Percentiles rank a stretch among this genome's conserved stretches.
Evolutionary conservation across 2,888 invertebrate species (phyloP).

Genomic region (Pimpla rufipes): DNA sequence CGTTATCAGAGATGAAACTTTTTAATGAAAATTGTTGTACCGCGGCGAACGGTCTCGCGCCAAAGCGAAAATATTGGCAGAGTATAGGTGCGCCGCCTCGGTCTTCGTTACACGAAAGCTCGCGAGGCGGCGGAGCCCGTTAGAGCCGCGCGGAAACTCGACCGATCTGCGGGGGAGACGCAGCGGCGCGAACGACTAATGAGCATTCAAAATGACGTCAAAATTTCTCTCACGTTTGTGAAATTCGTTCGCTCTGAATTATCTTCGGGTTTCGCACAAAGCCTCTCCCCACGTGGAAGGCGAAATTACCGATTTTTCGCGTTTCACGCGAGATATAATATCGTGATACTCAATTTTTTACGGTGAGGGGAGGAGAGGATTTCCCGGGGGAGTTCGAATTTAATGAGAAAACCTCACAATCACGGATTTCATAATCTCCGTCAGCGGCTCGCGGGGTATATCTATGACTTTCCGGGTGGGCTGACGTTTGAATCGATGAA

Average conservation of each 20-base stretch:
- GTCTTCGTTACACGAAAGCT: constrained; percentile 5
- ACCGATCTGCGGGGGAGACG: background rate
- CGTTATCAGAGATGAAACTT: constrained; percentile 63
- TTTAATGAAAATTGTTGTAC: constrained; percentile 71
- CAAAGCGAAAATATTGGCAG: constrained; percentile 32
- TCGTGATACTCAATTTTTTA: background rate
- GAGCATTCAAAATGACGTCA: background rate
- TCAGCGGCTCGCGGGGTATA: constrained; percentile 19
- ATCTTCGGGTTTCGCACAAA: too few relatives aligned
- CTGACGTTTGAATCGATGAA: constrained; percentile 49
- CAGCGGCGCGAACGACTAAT: constrained; percentile 4
- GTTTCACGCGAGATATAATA: background rate
- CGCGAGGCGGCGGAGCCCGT: constrained; percentile 22
- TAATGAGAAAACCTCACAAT: background rate
- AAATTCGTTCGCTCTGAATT: too few relatives aligned
- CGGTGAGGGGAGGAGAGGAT: background rate
- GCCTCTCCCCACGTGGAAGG: too few relatives aligned
- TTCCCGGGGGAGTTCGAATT: background rate
- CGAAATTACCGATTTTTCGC: background rate
- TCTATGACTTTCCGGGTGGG: background rate
- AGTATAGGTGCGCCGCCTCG: constrained; percentile 18
- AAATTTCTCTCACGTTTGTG: background rate
- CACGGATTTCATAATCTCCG: constrained; percentile 14
- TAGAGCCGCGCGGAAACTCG: background rate
- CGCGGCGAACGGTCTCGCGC: constrained; percentile 13